Evolutionary conservation across 2,113 vertebrate genomes (phyloP).

Genomic region (Brachypteracias leptosomus): DNA sequence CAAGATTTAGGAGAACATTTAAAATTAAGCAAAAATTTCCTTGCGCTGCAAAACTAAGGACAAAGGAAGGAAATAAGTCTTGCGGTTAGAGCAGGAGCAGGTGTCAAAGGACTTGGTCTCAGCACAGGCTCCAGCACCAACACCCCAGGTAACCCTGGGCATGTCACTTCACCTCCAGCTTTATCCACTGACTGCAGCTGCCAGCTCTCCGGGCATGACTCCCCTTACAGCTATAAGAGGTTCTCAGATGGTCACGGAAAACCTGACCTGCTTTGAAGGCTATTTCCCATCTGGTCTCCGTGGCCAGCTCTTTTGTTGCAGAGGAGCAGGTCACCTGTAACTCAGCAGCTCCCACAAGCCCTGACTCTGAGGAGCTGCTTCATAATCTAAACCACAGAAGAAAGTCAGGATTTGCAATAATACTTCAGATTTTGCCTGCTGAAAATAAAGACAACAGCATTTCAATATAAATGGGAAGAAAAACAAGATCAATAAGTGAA

Average conservation of each 20-base stretch:
- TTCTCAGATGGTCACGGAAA: neutral
- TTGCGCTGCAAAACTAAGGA: constrained; percentile 21
- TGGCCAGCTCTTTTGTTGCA: neutral
- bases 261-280: neutral
- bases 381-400: neutral
- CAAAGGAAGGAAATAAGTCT: constrained; percentile 4
- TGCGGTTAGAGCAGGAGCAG: neutral
- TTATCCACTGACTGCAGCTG: neutral
- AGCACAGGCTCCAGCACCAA: neutral
- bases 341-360: neutral
- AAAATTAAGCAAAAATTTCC: constrained; percentile 36
- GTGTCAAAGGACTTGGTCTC: neutral
- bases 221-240: neutral
- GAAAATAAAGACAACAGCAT: neutral
- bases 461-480: neutral
- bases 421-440: neutral
- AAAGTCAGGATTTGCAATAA: neutral
- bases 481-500: neutral
- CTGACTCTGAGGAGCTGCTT: neutral
- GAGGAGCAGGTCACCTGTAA: neutral
- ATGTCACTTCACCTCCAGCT: neutral
- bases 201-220: neutral
- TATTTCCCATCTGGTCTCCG: neutral
- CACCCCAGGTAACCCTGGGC: neutral
- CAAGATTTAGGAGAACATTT: constrained; percentile 39